phyloP scores from a whole-genome alignment of 1,140 invertebrate species.

The Pristionchus pacificus region DNA sequence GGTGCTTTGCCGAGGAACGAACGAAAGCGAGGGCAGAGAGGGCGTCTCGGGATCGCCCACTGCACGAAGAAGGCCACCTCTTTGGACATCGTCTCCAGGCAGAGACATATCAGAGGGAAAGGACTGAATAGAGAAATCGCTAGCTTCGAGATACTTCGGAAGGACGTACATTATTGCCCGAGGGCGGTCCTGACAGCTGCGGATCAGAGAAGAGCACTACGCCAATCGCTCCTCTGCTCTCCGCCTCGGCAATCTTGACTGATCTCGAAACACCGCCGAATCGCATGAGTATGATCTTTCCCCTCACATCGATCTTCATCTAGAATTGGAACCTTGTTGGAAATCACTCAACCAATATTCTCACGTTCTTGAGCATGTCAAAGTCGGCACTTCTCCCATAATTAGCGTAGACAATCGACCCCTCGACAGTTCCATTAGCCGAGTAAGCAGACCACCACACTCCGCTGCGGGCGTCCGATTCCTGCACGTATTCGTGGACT shows the following conservation, averaged over 20 bases:
- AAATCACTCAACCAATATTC: no score
- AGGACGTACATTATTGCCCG: not conserved
- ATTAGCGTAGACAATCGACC: not conserved
- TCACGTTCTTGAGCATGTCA: constrained; percentile 1
- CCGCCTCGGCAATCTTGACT: constrained; percentile 44
- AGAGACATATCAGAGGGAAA: constrained; percentile 29
- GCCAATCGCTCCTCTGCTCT: constrained; percentile 47
- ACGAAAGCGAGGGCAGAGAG: constrained; percentile 32
- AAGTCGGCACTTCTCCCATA: not conserved
- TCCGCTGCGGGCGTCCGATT: not conserved
- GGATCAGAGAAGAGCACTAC: constrained; percentile 56
- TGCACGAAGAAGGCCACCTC: constrained; percentile 40
- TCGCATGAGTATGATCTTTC: constrained; percentile 36
- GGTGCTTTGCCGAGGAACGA: constrained; percentile 30
- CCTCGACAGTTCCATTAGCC: not conserved
- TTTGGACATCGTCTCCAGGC: constrained; percentile 45
- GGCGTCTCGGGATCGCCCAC: constrained; percentile 55
- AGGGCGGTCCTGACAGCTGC: not conserved
- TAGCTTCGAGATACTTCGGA: no score
- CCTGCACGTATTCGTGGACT: no score
- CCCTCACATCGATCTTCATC: constrained; percentile 9
- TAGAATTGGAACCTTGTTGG: no score
- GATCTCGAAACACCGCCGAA: constrained; percentile 47
- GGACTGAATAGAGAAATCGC: not conserved
- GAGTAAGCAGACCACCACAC: not conserved